These are phyloP conservation scores for Tortrix viridana DNA, from an alignment of 2,888 invertebrate species.

Conservation along the genomic window DNA sequence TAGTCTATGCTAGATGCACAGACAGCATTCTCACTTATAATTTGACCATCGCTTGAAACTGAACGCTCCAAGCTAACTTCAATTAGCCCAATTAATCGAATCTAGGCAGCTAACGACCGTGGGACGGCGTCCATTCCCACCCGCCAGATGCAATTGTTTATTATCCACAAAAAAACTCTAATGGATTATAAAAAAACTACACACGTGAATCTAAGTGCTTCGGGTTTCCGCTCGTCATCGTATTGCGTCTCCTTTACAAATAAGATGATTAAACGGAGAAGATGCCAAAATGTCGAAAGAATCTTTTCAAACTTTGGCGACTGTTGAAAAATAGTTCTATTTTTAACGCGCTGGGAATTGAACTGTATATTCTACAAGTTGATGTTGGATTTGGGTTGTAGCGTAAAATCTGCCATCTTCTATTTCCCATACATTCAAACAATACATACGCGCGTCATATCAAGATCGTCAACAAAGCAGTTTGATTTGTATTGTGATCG, in stretches of 20 bases:
- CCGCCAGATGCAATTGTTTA: constrained; percentile 11
- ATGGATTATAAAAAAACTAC: constrained; percentile 20
- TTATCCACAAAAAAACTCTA: constrained; percentile 18
- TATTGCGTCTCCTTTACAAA: constrained; percentile 1
- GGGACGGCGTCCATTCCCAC: constrained; percentile 8
- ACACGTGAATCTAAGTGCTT: constrained; percentile 16
- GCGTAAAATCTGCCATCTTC: background rate
- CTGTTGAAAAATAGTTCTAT: constrained; percentile 2
- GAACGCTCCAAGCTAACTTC: background rate
- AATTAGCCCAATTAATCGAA: constrained; percentile 6
- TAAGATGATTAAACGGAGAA: background rate
- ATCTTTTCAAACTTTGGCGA: constrained; percentile 3
- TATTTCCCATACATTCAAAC: constrained; percentile 23
- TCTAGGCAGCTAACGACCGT: constrained; percentile 23
- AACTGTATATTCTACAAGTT: background rate
- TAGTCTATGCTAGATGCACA: too few relatives aligned
- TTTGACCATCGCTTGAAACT: background rate
- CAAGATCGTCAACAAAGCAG: constrained; percentile 15
- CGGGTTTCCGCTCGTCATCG: constrained; percentile 1
- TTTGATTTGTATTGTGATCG: constrained; percentile 6
- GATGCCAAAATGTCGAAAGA: constrained; percentile 9
- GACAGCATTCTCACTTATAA: too few relatives aligned
- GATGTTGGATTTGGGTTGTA: background rate
- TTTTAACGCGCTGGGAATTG: background rate
- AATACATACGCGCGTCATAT: constrained; percentile 9